These are phyloP conservation scores for Aldabrachelys gigantea DNA, from an alignment of 2,113 vertebrate genomes.

Conservation along the genomic window DNA sequence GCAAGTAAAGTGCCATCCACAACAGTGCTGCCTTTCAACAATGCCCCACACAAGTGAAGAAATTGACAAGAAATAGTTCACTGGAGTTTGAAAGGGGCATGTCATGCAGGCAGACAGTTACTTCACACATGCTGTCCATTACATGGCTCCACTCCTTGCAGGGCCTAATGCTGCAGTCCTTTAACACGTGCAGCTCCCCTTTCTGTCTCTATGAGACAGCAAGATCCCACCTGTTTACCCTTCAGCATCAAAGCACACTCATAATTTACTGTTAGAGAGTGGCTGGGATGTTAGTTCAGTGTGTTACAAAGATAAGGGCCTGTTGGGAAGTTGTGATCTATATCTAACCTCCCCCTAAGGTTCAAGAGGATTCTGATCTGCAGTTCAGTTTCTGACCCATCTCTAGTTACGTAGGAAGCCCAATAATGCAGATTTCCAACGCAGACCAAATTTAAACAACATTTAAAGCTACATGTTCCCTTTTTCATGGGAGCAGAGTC, in stretches of 20 bases:
- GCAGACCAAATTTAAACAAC: slow-evolving; percentile 14
- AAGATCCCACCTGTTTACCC: neutral
- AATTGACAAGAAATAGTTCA: neutral
- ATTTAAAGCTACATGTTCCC: slow-evolving; percentile 3
- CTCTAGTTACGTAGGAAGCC: neutral
- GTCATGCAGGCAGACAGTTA: neutral
- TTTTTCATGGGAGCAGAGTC: slow-evolving; percentile 20
- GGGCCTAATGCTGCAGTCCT: neutral
- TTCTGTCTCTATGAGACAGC: neutral
- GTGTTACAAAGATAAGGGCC: neutral
- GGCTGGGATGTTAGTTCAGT: neutral
- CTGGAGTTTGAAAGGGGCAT: rapidly evolving
- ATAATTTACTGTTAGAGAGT: neutral
- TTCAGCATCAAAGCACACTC: rapidly evolving
- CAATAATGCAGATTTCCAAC: slow-evolving; percentile 1
- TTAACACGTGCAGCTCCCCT: neutral
- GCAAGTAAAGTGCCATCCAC: neutral
- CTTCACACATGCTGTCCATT: neutral
- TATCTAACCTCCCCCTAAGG: neutral
- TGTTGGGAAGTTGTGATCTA: neutral
- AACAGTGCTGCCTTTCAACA: neutral
- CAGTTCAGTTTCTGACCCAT: neutral
- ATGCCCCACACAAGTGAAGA: neutral
- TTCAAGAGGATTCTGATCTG: neutral
- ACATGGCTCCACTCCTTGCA: neutral